These are phyloP conservation scores for Bombus vancouverensis DNA, from an alignment of 1,140 invertebrate genomes.

Conservation along the genomic window DNA sequence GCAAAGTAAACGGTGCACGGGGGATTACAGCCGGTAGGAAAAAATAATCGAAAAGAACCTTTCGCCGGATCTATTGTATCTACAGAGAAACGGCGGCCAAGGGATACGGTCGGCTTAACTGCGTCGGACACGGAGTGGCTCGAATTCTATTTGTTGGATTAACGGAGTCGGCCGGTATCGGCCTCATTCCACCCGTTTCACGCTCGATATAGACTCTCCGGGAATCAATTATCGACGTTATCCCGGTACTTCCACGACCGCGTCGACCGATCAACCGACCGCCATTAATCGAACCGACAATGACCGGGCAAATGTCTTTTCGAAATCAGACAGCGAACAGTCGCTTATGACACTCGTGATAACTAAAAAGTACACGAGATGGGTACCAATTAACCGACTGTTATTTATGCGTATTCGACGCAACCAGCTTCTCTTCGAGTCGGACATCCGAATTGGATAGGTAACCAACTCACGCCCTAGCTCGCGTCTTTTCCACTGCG, in stretches of 20 bases:
- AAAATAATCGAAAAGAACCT: conserved; percentile 32
- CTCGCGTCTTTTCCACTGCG: not conserved
- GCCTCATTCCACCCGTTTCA: conserved; percentile 10
- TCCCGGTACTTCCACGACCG: not conserved
- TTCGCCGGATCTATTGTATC: conserved; percentile 16
- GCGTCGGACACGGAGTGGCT: conserved; percentile 39
- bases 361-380: conserved; percentile 2
- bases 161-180: conserved; percentile 46
- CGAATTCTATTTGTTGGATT: conserved; percentile 61
- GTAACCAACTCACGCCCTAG: not conserved
- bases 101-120: conserved; percentile 44
- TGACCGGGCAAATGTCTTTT: not conserved
- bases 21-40: conserved; percentile 16
- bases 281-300: conserved; percentile 27
- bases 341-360: conserved; percentile 6
- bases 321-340: not conserved
- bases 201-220: conserved; percentile 29
- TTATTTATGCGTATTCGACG: not conserved
- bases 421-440: not conserved
- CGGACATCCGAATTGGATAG: conserved; percentile 24
- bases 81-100: not conserved
- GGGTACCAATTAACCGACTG: conserved; percentile 5
- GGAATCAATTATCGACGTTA: conserved; percentile 48
- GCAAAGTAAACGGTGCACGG: conserved; percentile 17
- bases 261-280: conserved; percentile 7